Conservation (phyloP, 2,888 invertebrate genomes). For the Blera fallax region DNA sequence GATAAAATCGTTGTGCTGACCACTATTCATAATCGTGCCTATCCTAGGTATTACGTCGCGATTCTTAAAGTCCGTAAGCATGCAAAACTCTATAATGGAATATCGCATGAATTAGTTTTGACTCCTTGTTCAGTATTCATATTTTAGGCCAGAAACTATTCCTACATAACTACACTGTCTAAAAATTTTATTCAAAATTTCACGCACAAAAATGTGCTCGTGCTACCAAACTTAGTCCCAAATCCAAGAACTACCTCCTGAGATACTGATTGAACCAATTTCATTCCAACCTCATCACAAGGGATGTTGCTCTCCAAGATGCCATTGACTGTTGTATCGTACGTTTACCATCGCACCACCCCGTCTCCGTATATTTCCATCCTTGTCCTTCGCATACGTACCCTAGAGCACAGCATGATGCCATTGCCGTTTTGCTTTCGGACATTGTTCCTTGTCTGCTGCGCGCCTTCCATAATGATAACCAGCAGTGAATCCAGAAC, state of each 20-base stretch:
- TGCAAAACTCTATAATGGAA: too few relatives aligned
- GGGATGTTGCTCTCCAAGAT: slow-evolving; percentile 63
- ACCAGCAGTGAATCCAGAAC: slow-evolving; percentile 55
- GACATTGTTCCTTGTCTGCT: slow-evolving; percentile 50
- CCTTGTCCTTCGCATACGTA: slow-evolving; percentile 8
- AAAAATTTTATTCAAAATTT: too few relatives aligned
- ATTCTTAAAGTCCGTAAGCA: too few relatives aligned
- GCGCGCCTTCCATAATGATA: slow-evolving; percentile 37
- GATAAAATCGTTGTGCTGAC: too few relatives aligned
- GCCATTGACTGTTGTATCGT: slow-evolving; percentile 56
- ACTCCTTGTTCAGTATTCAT: too few relatives aligned
- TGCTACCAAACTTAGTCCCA: slow-evolving; percentile 1
- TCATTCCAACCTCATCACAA: slow-evolving; percentile 49
- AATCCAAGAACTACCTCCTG: not conserved
- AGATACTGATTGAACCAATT: slow-evolving; percentile 49
- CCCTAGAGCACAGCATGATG: slow-evolving; percentile 42
- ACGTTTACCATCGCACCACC: slow-evolving; percentile 1
- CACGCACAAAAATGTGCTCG: slow-evolving; percentile 39
- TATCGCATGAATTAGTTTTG: too few relatives aligned
- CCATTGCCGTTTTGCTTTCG: slow-evolving; percentile 58
- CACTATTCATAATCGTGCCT: too few relatives aligned
- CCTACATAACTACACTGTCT: too few relatives aligned
- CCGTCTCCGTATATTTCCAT: slow-evolving; percentile 16
- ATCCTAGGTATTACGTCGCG: too few relatives aligned
- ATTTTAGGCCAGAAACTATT: too few relatives aligned